These are phyloP conservation scores for Eulemur rubriventer DNA, from an alignment of 2,797 vertebrate genomes.

Conservation along the genomic window DNA sequence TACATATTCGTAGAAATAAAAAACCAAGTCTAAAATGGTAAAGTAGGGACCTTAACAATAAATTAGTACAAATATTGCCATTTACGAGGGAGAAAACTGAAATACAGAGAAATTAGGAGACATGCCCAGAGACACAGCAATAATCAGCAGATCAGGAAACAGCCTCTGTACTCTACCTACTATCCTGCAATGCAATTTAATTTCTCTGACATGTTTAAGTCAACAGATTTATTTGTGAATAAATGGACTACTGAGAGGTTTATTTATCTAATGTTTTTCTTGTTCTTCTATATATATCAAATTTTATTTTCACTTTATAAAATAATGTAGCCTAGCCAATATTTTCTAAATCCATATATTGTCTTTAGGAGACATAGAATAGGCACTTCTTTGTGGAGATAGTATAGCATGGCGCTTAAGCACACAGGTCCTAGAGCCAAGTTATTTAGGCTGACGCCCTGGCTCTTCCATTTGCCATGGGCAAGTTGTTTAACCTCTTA, in stretches of 20 bases:
- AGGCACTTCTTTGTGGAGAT: background rate
- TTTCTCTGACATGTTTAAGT: background rate
- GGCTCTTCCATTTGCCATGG: background rate
- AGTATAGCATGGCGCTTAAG: background rate
- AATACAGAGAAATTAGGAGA: background rate
- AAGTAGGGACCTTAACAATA: background rate
- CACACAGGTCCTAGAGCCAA: background rate
- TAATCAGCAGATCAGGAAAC: background rate
- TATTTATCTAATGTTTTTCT: background rate
- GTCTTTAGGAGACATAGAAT: background rate
- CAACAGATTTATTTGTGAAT: background rate
- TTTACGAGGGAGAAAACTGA: background rate
- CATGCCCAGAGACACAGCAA: background rate
- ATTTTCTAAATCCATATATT: background rate
- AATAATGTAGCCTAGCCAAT: background rate
- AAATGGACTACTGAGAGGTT: background rate
- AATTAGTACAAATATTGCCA: background rate
- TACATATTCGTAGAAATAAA: background rate
- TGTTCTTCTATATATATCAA: background rate
- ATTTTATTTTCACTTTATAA: constrained; percentile 1
- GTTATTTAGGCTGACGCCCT: background rate
- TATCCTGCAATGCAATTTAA: background rate
- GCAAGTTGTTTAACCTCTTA: background rate
- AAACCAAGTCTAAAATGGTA: background rate
- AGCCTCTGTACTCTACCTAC: background rate